These are phyloP conservation scores for Albula glossodonta DNA, from an alignment of 2,113 vertebrate species.

Conservation along the genomic window DNA sequence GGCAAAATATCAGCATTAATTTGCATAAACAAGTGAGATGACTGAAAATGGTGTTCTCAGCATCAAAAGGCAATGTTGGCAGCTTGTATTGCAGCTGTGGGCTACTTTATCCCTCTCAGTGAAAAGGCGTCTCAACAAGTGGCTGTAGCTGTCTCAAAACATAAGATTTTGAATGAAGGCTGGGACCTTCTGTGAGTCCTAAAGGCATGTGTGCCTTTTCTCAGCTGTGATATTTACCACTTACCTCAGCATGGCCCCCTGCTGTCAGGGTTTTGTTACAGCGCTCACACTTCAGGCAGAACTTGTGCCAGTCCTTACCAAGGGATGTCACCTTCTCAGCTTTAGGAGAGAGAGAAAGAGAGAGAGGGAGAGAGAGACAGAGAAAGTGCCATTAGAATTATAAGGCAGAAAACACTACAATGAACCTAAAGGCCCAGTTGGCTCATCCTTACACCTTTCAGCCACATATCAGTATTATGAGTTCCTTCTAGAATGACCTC, in stretches of 20 bases:
- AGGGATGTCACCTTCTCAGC: constrained; percentile 87
- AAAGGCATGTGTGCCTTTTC: no score
- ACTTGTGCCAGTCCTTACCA: constrained; percentile 95
- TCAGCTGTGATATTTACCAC: constrained; percentile 15
- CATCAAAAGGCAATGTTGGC: not conserved
- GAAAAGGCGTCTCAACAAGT: not conserved
- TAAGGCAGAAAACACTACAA: constrained; percentile 15
- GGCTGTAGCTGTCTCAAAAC: not conserved
- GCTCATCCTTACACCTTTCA: not conserved
- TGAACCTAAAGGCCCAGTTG: not conserved
- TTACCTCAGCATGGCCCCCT: constrained; percentile 88
- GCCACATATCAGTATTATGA: no score
- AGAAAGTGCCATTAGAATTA: not conserved
- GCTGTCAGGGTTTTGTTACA: constrained; percentile 90
- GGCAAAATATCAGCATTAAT: no score
- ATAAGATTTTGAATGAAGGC: not conserved
- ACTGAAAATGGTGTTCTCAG: not conserved
- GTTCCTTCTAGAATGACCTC: no score
- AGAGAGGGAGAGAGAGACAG: not conserved
- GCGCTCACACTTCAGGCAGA: constrained; percentile 92
- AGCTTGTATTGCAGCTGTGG: not conserved
- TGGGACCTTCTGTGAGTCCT: not conserved
- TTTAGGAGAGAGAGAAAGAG: constrained; percentile 38
- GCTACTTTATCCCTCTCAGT: not conserved
- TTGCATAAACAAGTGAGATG: not conserved